Evolutionary conservation across 2,888 invertebrate genomes (phyloP), one percentile per base, ranked within the genome.

Genomic region (Eristalinus sepulchralis): DNA sequence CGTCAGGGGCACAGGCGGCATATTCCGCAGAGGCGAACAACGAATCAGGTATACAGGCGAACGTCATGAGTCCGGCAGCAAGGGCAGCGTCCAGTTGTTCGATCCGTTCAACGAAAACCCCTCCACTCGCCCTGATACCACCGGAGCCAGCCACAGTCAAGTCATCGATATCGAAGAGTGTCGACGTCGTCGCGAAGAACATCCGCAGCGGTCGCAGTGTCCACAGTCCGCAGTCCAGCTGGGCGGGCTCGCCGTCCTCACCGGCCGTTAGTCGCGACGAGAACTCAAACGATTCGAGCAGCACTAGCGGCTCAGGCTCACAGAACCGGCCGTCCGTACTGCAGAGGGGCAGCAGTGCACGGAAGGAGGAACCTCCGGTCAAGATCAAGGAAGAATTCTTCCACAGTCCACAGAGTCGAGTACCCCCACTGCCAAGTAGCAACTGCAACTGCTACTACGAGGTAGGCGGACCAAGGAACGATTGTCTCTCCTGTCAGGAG

Each of bases 141-240:
- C 93, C 93, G 0, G 92, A 92, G 78, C 84, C 91, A 2, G 88
- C 90, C 22, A 91, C 92, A 1, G 91, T 93, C 1, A 93, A 92
- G 81, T 90, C 90, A 20, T 91, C 93, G 10, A 93, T 93, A 80
- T 90, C 91, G 8, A 92, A 92, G 84, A 93, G 94, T 90, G 91
- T 93, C 71, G 90, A 91, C 85, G 90, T 94, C 39, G 92, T 92
- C 0, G 91, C 89, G 0, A 91, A 91, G 70, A 90, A 90, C 86
- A 86, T 92, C 24, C 91, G 90, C 1, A 89, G 89, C 60, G 89
- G 89, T 66, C 88, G 88, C 11, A 88, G 89, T 17, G 81, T 89
- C n/a, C 79, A 77, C 24, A 70, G 79, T 31, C 84, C 87, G 10
- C 66, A 75, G 1, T 86, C 86, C 13, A 68, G 72, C 53, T 68